Base-by-base conservation (phyloP, 1,140 invertebrate species). In the Diplogasteroides magnus region DNA sequence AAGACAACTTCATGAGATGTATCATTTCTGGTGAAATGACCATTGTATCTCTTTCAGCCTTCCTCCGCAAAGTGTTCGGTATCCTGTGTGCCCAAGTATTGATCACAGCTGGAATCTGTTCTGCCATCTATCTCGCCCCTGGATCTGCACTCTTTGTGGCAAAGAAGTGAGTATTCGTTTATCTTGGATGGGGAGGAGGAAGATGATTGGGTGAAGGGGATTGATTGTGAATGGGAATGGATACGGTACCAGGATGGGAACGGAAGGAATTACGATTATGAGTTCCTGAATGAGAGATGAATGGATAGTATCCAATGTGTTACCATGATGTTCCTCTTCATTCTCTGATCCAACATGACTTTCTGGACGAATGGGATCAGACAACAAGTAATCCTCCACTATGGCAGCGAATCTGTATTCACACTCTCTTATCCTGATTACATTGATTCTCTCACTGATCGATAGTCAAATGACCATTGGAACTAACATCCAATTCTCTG, bases 371-470 rank as follows among this genome's bases (percentile, higher is more conserved):
- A 31, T 68, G 2, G 68, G 62, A 55, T 78, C 76, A 59, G 37
- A 66, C 6, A 78, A 64, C 58, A 79, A 70, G 64, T 82, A 82
- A 63, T 82, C 81, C 28, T 79, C 79, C 25, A 83, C 81, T 26
- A 82, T 83, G n/a, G 79, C 76, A 15, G 75, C 73, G 55, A 82
- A 82, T 67, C 80, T 71, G 57, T 78, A 74, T n/a, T 68, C 57
- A 61, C 6, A 56, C 57, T 57, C 31, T 23, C 19, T 55, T 29
- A 1, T 1, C 2, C 1, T 1, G 57, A 56, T 2, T 28, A 28
- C 26, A 57, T 0, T 15, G 26, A 31, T n/a, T 31, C 23, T 2
- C 26, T 31, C 29, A 67, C 57, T 31, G 70, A 64, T 72, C 70
- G 28, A 61, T 61, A 31, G 69, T 75, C 31, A 82, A 65, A 59